Percentiles rank a stretch among this genome's conserved stretches.
phyloP scores from a whole-genome alignment of 64 coral and sea anemone species.

The Montipora sp. region DNA sequence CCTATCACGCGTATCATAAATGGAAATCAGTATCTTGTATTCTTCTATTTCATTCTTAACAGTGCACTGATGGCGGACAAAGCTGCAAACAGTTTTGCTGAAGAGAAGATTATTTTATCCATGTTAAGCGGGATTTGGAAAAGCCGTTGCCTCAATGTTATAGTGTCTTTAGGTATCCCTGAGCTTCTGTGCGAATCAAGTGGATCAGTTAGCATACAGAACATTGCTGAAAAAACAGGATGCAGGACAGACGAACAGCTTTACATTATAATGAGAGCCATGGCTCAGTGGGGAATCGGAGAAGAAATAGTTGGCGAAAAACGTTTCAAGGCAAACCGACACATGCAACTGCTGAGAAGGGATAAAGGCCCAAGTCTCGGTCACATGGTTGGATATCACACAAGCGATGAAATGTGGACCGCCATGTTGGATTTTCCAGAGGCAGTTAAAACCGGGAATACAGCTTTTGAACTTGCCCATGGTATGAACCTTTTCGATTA shows the following conservation, averaged over 20 bases:
- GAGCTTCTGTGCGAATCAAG: not conserved
- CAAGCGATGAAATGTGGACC: conserved; percentile 50
- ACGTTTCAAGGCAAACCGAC: conserved; percentile 25
- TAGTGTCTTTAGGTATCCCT: conserved; percentile 22
- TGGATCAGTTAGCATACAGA: not conserved
- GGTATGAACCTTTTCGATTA: conserved; percentile 44
- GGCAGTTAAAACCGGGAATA: conserved; percentile 35
- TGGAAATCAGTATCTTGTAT: too few relatives aligned
- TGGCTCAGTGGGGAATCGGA: too few relatives aligned
- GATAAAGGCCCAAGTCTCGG: conserved; percentile 59
- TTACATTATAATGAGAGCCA: conserved; percentile 47
- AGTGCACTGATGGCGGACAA: too few relatives aligned
- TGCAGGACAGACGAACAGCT: conserved; percentile 33
- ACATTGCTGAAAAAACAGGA: not conserved
- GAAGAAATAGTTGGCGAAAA: not conserved
- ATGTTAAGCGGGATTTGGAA: conserved; percentile 40
- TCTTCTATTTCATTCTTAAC: too few relatives aligned
- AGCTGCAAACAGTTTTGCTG: too few relatives aligned
- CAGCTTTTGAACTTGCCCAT: conserved; percentile 58
- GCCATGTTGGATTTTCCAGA: conserved; percentile 18
- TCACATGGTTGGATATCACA: conserved; percentile 19
- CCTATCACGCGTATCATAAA: too few relatives aligned
- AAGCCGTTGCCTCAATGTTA: conserved; percentile 32
- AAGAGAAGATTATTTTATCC: too few relatives aligned
- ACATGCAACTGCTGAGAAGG: conserved; percentile 50